Evolutionary conservation across 2,113 vertebrate genomes (phyloP).

Genomic region (Orientallactaga bullata): DNA sequence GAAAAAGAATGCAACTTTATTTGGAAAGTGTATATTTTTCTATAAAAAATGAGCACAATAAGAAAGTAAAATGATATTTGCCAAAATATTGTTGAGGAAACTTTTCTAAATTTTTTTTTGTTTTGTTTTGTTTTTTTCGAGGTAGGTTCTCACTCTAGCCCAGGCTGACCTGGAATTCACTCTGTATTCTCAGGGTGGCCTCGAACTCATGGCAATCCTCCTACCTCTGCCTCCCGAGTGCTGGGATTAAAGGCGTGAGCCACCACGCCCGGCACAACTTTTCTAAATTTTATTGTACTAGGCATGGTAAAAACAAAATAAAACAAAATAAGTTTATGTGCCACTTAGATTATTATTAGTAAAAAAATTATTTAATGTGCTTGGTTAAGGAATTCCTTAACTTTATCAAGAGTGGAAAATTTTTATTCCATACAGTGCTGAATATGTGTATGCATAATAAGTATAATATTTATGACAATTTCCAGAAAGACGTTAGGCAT

Average conservation of each 20-base stretch:
- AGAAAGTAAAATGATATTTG: slow-evolving; percentile 30
- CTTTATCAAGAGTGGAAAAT: neutral
- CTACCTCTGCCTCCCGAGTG: no score
- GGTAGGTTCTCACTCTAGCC: no score
- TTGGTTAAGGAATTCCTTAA: slow-evolving; percentile 17
- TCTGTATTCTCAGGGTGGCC: no score
- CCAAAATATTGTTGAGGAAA: neutral
- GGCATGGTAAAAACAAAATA: neutral
- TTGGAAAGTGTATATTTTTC: neutral
- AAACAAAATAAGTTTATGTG: neutral
- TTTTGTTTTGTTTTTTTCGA: no score
- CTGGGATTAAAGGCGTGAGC: no score
- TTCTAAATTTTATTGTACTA: slow-evolving; percentile 22
- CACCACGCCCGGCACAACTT: no score
- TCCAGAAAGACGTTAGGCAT: neutral
- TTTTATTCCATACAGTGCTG: neutral
- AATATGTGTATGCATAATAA: slow-evolving; percentile 15
- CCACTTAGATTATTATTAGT: neutral
- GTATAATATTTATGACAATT: neutral
- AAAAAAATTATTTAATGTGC: neutral
- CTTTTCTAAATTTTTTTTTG: slow-evolving; percentile 52
- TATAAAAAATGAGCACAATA: neutral
- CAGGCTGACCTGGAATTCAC: no score
- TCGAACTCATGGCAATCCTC: no score
- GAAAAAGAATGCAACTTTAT: neutral